phyloP scores from a whole-genome alignment of 2,888 invertebrate species.

The Drosophila atroscutellata region DNA sequence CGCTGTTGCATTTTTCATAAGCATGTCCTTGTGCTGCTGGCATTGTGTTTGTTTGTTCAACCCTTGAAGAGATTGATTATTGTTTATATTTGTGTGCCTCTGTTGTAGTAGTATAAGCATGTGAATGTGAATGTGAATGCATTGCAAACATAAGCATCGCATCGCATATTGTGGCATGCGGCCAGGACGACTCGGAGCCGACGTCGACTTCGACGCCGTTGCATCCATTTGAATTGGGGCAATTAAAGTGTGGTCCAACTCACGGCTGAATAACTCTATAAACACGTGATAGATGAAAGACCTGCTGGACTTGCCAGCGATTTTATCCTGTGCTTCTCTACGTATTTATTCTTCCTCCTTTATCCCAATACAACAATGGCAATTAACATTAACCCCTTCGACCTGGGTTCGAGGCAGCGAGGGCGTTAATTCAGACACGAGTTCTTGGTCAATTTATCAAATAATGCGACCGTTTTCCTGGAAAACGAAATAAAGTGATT shows the following conservation, averaged over 20 bases:
- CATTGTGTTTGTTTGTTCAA: constrained; percentile 77
- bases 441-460: constrained; percentile 79
- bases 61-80: constrained; percentile 83
- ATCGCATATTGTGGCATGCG: constrained; percentile 72
- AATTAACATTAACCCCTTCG: constrained; percentile 74
- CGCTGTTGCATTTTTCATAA: constrained; percentile 62
- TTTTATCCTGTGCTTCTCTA: constrained; percentile 35
- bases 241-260: constrained; percentile 75
- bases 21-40: constrained; percentile 69
- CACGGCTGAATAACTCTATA: constrained; percentile 63
- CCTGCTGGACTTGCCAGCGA: constrained; percentile 16
- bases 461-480: constrained; percentile 62
- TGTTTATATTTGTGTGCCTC: constrained; percentile 74
- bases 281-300: constrained; percentile 67
- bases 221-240: constrained; percentile 77
- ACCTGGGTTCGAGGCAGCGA: constrained; percentile 37
- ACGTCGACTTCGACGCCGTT: constrained; percentile 36
- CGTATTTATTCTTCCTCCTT: constrained; percentile 14
- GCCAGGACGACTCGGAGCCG: constrained; percentile 25
- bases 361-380: constrained; percentile 48
- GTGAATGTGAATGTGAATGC: constrained; percentile 62
- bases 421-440: constrained; percentile 82
- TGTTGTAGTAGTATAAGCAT: constrained; percentile 36
- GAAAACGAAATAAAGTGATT: constrained; percentile 73
- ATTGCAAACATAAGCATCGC: constrained; percentile 62